A percentile compares a stretch with the other conserved stretches of the same genome.
phyloP scores from a whole-genome alignment of 2,113 vertebrate genomes.

The Oreochromis aureus region DNA sequence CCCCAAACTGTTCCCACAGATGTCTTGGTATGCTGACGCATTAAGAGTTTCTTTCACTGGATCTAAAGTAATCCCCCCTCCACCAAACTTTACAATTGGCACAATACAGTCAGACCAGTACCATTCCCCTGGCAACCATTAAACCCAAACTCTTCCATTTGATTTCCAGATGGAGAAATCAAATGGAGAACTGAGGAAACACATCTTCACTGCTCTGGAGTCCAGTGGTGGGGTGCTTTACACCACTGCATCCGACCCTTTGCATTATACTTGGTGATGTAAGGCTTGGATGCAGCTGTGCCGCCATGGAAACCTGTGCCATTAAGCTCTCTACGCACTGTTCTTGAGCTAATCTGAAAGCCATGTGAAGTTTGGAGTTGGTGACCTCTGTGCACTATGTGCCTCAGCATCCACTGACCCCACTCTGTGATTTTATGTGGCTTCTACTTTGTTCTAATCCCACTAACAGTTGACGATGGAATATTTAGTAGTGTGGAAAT shows the following conservation, averaged over 20 bases:
- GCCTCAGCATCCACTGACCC: not conserved
- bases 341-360: not conserved
- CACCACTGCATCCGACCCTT: not conserved
- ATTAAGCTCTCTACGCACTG: not conserved
- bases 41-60: not conserved
- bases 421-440: not conserved
- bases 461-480: not conserved
- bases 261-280: not conserved
- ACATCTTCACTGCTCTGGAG: not conserved
- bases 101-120: not conserved
- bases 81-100: not conserved
- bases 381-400: not conserved
- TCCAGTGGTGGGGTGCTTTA: not conserved
- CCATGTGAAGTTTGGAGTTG: not conserved
- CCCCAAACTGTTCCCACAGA: not conserved
- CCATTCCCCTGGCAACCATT: not conserved
- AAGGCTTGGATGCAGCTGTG: not conserved
- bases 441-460: not conserved
- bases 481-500: not conserved
- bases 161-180: not conserved
- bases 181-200: not conserved
- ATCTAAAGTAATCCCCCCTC: not conserved
- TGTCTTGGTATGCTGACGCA: not conserved
- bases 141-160: not conserved
- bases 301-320: not conserved